phyloP scores from a whole-genome alignment of 1,140 invertebrate species.

The Lepidotrigona ventralis region DNA sequence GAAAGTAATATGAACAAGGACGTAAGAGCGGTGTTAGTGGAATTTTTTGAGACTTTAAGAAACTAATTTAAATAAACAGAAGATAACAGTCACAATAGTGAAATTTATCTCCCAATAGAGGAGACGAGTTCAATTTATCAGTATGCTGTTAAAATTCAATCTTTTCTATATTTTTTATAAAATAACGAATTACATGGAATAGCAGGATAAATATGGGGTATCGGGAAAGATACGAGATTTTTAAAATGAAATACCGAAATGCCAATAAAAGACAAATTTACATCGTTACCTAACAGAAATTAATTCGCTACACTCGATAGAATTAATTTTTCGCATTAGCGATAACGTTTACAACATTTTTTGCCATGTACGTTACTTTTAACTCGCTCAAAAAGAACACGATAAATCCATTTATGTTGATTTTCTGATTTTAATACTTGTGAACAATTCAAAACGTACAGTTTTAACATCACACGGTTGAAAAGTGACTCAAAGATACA shows the following conservation, averaged over 20 bases:
- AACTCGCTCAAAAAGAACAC: neutral
- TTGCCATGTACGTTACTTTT: neutral
- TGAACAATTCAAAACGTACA: neutral
- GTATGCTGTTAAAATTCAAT: neutral
- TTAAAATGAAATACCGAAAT: too few relatives aligned
- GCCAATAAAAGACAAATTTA: too few relatives aligned
- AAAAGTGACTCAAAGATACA: neutral
- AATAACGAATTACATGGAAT: too few relatives aligned
- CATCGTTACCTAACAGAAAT: neutral
- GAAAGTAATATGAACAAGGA: too few relatives aligned
- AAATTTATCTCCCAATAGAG: too few relatives aligned
- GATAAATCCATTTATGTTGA: neutral
- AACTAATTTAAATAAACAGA: neutral
- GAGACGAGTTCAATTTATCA: neutral
- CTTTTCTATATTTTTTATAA: neutral
- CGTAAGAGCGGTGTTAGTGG: neutral
- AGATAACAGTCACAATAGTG: neutral
- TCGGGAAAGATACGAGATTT: too few relatives aligned
- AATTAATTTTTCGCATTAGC: neutral
- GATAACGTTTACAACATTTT: neutral
- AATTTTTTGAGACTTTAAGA: neutral
- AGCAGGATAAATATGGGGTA: too few relatives aligned
- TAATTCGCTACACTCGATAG: neutral
- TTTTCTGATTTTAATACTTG: neutral
- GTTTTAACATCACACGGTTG: neutral